A percentile compares a stretch with the other conserved stretches of the same genome.
Conservation (phyloP, 2,113 vertebrate species). For the Neodontobutis hainanensis region DNA sequence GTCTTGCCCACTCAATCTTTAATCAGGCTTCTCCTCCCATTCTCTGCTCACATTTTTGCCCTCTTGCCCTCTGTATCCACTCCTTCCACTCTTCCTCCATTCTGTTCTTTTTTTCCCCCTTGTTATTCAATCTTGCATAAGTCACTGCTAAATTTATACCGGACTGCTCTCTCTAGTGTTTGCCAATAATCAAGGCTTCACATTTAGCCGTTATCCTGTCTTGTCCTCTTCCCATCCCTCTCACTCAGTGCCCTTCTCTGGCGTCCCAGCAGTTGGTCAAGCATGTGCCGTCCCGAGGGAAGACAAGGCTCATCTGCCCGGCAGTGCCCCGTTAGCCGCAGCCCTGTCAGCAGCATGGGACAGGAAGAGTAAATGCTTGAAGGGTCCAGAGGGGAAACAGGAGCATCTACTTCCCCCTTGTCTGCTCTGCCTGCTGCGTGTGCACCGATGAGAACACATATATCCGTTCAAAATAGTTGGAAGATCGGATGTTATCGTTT, state of each 20-base stretch:
- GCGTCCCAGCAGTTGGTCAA: slow-evolving; percentile 40
- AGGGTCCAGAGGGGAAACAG: slow-evolving; percentile 44
- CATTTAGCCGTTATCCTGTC: slow-evolving; percentile 31
- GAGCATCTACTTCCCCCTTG: slow-evolving; percentile 51
- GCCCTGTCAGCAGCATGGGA: slow-evolving; percentile 63
- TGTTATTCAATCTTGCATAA: slow-evolving; percentile 49
- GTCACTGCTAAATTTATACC: slow-evolving; percentile 38
- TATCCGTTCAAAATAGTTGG: slow-evolving; percentile 31
- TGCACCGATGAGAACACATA: slow-evolving; percentile 8
- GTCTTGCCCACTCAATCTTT: slow-evolving; percentile 52
- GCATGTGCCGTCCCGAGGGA: slow-evolving; percentile 39
- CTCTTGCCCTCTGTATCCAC: slow-evolving; percentile 34
- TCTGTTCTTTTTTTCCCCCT: slow-evolving; percentile 7
- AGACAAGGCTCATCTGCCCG: slow-evolving; percentile 34
- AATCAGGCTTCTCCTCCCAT: slow-evolving; percentile 48
- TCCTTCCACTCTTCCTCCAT: slow-evolving; percentile 1
- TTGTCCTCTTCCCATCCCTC: slow-evolving; percentile 10
- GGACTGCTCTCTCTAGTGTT: slow-evolving; percentile 7
- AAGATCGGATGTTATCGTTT: slow-evolving; percentile 56
- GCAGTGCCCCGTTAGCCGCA: slow-evolving; percentile 44
- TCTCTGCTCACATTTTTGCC: slow-evolving; percentile 35
- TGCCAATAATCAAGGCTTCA: slow-evolving; percentile 23
- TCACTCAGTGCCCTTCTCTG: slow-evolving; percentile 34
- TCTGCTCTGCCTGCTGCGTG: slow-evolving; percentile 9
- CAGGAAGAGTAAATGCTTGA: slow-evolving; percentile 57